Percentiles rank a stretch among this genome's conserved stretches.
Evolutionary conservation across 2,888 invertebrate genomes (phyloP).

Genomic region (Tipula vernalis): DNA sequence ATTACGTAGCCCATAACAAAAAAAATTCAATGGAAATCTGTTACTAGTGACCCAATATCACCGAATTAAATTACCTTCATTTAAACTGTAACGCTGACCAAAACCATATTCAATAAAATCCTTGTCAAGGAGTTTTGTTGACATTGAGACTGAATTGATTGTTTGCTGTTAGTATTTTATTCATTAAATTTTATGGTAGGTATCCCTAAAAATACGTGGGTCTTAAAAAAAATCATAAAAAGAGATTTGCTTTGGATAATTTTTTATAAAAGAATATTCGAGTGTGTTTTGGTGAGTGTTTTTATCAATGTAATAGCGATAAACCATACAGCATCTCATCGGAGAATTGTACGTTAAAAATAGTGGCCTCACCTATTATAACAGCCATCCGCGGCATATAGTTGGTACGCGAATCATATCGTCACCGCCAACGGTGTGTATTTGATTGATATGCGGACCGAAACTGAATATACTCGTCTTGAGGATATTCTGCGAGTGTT

Average conservation of each 20-base stretch:
- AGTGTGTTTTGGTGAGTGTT: too few species aligned
- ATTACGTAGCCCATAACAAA: background rate
- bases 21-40: background rate
- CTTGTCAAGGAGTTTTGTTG: background rate
- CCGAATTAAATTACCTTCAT: background rate
- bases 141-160: background rate
- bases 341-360: background rate
- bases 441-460: background rate
- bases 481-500: background rate
- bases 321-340: too few species aligned
- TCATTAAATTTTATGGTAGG: background rate
- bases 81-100: background rate
- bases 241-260: background rate
- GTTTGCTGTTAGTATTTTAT: background rate
- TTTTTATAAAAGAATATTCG: background rate
- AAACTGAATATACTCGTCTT: background rate
- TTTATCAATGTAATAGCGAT: too few species aligned
- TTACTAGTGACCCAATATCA: background rate
- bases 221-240: background rate
- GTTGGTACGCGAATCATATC: background rate
- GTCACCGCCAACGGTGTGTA: background rate
- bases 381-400: background rate
- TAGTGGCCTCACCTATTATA: background rate
- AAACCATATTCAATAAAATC: background rate
- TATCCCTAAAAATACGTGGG: background rate